Conservation (phyloP, 2,888 invertebrate genomes). For the Thymelicus acteon region DNA sequence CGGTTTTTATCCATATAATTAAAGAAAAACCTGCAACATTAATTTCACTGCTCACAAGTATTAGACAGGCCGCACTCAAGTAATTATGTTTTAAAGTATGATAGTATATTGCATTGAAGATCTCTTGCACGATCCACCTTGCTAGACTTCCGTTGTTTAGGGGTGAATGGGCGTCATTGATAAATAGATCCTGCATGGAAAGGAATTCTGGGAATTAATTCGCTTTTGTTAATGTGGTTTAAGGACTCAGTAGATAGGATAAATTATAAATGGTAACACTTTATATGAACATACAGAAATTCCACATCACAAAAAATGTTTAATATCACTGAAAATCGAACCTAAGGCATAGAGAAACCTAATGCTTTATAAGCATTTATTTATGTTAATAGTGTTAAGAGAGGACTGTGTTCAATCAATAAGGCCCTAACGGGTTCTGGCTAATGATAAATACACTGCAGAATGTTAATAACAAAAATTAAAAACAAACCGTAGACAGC, state of each 20-base stretch:
- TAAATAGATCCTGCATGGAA: background rate
- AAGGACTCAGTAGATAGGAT: background rate
- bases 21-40: constrained; percentile 7
- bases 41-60: constrained; percentile 2
- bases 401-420: no score
- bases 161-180: background rate
- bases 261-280: no score
- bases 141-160: constrained; percentile 14
- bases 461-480: background rate
- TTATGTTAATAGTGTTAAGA: no score
- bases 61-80: background rate
- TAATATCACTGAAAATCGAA: no score
- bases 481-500: background rate
- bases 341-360: no score
- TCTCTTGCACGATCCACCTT: constrained; percentile 16
- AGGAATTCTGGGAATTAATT: background rate
- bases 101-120: constrained; percentile 5
- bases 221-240: background rate
- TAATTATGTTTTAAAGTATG: constrained; percentile 22
- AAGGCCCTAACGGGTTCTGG: no score
- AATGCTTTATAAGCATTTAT: no score
- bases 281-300: no score
- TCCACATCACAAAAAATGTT: no score
- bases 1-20: constrained; percentile 2
- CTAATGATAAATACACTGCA: background rate